Conservation (phyloP, 2,797 vertebrate genomes). For the Poeciliopsis gracilis region DNA sequence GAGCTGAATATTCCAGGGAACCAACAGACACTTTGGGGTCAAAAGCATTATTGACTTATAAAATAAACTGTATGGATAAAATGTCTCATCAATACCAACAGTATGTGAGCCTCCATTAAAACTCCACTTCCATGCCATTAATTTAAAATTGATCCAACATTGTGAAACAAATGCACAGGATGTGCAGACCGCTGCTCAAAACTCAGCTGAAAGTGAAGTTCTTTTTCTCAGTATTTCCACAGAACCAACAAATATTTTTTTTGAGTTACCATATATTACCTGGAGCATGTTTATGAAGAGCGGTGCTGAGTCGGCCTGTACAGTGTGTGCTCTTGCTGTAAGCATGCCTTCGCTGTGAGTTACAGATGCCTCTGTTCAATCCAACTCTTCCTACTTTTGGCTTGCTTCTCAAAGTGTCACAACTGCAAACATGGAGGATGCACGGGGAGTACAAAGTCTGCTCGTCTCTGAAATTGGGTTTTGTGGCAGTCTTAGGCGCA, state of each 20-base stretch:
- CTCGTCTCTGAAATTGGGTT: constrained; percentile 28
- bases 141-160: constrained; percentile 29
- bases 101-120: constrained; percentile 29
- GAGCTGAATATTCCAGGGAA: constrained; percentile 35
- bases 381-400: constrained; percentile 6
- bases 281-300: constrained; percentile 23
- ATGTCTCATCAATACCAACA: constrained; percentile 44
- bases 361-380: constrained; percentile 1
- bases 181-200: constrained; percentile 12
- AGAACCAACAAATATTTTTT: neutral
- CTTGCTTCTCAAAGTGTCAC: constrained; percentile 51
- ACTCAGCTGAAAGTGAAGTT: constrained; percentile 10
- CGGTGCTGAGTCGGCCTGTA: constrained; percentile 20
- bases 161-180: constrained; percentile 25
- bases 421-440: constrained; percentile 38
- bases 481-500: neutral
- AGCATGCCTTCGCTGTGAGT: constrained; percentile 27
- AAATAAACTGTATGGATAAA: constrained; percentile 47
- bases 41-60: constrained; percentile 51
- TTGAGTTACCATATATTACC: constrained; percentile 11
- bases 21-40: constrained; percentile 30
- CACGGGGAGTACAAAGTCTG: constrained; percentile 34
- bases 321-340: constrained; percentile 3
- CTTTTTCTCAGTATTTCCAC: neutral
- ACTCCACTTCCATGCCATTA: constrained; percentile 6